phyloP scores from a whole-genome alignment of 2,113 vertebrate species.

The human region GRCh38 chr13:43608001-43608500 shows the following conservation, averaged over 20 bases:
- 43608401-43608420: neutral
- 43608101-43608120: neutral
- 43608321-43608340: conserved; percentile 9
- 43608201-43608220: neutral
- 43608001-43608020: accelerated
- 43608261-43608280: neutral
- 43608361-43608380: conserved; percentile 17
- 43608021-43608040: neutral
- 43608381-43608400: neutral
- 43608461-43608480: neutral
- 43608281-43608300: neutral
- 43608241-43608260: neutral
- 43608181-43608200: neutral
- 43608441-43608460: neutral
- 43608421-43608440: neutral
- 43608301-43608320: neutral
- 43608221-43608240: neutral
- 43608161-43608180: neutral
- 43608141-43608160: neutral
- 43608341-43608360: neutral
- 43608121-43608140: neutral
- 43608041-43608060: neutral
- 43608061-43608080: neutral
- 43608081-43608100: neutral
- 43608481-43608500: neutral